These are phyloP conservation scores for Drosophila virilis DNA, from an alignment of 1,140 invertebrate genomes.

Conservation along the genomic window DNA sequence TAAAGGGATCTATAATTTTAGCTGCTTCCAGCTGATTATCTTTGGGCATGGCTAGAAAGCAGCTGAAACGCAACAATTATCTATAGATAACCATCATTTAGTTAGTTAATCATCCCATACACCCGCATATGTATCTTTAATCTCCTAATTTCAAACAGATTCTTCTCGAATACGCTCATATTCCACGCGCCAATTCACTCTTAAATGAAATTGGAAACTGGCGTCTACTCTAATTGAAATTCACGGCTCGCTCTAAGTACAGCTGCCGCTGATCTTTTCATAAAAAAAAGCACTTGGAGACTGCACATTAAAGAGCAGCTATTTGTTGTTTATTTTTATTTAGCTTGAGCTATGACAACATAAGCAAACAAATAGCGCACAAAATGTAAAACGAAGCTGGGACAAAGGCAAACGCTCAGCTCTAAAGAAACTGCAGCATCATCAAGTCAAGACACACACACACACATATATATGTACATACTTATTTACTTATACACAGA, in stretches of 20 bases:
- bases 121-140: background rate
- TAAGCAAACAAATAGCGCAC: slow-evolving; percentile 20
- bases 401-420: slow-evolving; percentile 7
- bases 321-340: slow-evolving; percentile 18
- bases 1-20: no score
- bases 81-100: no score
- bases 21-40: no score
- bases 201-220: slow-evolving; percentile 4
- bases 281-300: slow-evolving; percentile 1
- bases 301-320: slow-evolving; percentile 3
- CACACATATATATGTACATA: slow-evolving; percentile 25
- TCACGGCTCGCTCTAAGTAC: background rate
- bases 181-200: background rate
- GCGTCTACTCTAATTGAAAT: slow-evolving; percentile 14
- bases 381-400: slow-evolving; percentile 7
- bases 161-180: background rate
- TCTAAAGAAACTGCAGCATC: slow-evolving; percentile 34
- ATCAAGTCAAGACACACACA: slow-evolving; percentile 17
- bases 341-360: slow-evolving; percentile 22
- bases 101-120: background rate
- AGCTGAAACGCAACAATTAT: no score
- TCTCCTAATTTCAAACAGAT: background rate
- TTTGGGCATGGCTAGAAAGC: no score
- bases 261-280: slow-evolving; percentile 1
- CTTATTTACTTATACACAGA: background rate